Evolutionary conservation across 2,113 vertebrate genomes (phyloP), one percentile per base, ranked within the genome.

Genomic region (Pandion haliaetus): DNA sequence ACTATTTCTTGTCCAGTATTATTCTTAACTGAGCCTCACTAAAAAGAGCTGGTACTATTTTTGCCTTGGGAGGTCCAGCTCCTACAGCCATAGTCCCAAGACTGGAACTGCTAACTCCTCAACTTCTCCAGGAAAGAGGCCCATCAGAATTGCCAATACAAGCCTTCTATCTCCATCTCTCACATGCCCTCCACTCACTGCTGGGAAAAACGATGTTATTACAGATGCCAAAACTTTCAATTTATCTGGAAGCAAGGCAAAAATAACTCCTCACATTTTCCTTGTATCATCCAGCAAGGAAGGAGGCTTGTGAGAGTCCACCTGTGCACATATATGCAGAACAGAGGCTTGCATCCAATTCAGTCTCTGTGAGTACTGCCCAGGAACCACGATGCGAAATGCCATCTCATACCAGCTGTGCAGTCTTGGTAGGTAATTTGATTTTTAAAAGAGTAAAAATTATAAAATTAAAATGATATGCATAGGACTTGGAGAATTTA

Each of bases 381-480:
- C 52, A 61, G 69, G 74, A 86, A 85, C 9, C 44, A 42, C 0
- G 5, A 20, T 2, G 34, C 61, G 36, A 88, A 80, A 36, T 1
- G 2, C 47, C 54, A 4, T 5, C 58, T 32, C 50, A 13, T 2
- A 17, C 38, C 32, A 17, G 47, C 82, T n/a, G 32, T 0, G 0
- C 24, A 9, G 42, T 6, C 52, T 36, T 15, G 32, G 47, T 5
- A 62, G 17, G 17, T 32, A 1, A 31, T 17, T 38, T 34, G n/a
- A 23, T 26, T 93, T 73, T 38, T 47, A 45, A 83, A 82, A 66
- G 42, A 83, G 18, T 40, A 57, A 83, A 38, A 82, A 54, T 31
- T 7, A 32, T 14, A 44, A 25, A 57, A 73, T 67, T 62, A 23
- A 86, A 91, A 59, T 21, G 0, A 72, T 10, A 52, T 4, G 14